Base-by-base conservation (phyloP, 2,797 vertebrate species). In the Lerista edwardsae region DNA sequence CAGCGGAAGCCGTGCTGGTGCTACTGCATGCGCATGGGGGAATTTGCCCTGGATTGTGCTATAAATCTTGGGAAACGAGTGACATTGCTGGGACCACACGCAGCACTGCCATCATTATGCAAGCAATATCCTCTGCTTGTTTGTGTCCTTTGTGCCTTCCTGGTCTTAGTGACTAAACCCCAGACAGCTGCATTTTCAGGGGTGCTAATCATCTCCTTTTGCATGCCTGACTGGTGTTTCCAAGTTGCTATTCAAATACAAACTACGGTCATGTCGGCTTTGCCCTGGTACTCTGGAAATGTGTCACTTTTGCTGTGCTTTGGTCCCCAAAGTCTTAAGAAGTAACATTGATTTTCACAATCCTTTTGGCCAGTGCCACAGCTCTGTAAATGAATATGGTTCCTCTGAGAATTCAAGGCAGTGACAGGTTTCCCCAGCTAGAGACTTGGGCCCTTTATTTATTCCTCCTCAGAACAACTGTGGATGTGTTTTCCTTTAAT, bases 401-500 rank as follows among this genome's bases (percentile, higher is more conserved):
- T 89, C 80, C 82, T 89, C 44, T 64, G 81, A 91, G 81, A 91
- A 86, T 51, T 87, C 80, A 91, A 84, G 51, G 86, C 80, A 71
- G 74, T 76, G 41, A 82, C 85, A 92, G 91, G 69, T 80, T 88
- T 79, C 62, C 79, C 69, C 59, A 87, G 14, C 72, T 87, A 75
- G 88, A 65, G 83, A 83, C 91, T 62, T 1, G 0, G 0, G 19
- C 39, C 84, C 82, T 82, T 88, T 91, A 84, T 86, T 64, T 80
- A 27, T 55, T 78, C 74, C 86, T 78, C 86, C 75, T 72, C 75
- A 74, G 76, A 39, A 87, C 80, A 90, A 87, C 84, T 85, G 79
- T 88, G 80, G 83, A 65, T 90, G 94, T 91, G 77, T 92, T 94
- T 91, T 87, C 57, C 87, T 93, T 90, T 84, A 59, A 90, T 80